Evolutionary conservation across 2,113 vertebrate genomes (phyloP).

Genomic region (Eleginops maclovinus): DNA sequence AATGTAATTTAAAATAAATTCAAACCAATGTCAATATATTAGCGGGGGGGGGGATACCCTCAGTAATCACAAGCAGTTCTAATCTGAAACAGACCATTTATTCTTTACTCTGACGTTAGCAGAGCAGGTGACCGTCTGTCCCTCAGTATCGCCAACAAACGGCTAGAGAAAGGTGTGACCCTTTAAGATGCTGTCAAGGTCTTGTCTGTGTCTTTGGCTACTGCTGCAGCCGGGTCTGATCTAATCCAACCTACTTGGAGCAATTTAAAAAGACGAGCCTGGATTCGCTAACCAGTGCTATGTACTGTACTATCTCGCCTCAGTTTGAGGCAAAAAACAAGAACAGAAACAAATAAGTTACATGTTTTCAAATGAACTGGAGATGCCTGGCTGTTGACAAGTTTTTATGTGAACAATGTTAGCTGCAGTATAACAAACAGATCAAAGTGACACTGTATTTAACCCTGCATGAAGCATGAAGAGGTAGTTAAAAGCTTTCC

Average conservation of each 20-base stretch:
- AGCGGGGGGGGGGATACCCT: neutral
- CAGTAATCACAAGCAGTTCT: neutral
- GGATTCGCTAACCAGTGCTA: neutral
- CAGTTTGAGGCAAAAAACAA: neutral
- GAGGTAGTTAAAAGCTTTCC: no score
- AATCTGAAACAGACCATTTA: neutral
- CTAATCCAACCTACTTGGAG: conserved; percentile 27
- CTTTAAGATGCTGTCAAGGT: conserved; percentile 25
- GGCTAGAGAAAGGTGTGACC: neutral
- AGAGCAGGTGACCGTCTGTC: neutral
- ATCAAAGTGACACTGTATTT: no score
- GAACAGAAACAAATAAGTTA: neutral
- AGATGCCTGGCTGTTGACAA: neutral
- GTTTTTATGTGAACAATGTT: neutral
- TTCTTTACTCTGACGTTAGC: neutral
- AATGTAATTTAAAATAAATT: neutral
- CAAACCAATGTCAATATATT: neutral
- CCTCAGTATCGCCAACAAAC: neutral
- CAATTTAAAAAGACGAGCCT: neutral
- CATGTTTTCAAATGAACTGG: neutral
- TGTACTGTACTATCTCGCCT: no score
- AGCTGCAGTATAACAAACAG: neutral
- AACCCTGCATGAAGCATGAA: neutral
- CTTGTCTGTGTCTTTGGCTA: conserved; percentile 26
- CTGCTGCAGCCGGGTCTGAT: neutral